Conservation (phyloP, 2,113 vertebrate genomes). For the Leucoraja erinaceus region DNA sequence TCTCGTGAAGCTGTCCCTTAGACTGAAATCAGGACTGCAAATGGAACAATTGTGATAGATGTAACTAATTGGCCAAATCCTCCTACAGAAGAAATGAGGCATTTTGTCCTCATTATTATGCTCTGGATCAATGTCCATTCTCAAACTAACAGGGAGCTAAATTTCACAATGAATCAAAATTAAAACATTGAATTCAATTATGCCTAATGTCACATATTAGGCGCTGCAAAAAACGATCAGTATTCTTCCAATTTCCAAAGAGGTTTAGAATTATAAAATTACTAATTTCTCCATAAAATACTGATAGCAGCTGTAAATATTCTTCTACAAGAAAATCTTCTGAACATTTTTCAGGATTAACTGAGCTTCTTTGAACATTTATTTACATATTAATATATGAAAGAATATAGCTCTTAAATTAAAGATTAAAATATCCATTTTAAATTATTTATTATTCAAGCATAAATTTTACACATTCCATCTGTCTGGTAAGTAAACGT, state of each 20-base stretch:
- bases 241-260: not conserved
- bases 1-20: not conserved
- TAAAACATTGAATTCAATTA: not conserved
- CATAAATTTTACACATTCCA: constrained; percentile 9
- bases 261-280: not conserved
- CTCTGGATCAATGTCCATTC: not conserved
- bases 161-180: constrained; percentile 10
- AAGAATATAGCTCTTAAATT: not conserved
- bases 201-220: not conserved
- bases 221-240: not conserved
- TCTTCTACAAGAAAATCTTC: not conserved
- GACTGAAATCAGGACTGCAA: not conserved
- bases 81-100: constrained; percentile 6
- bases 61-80: constrained; percentile 11
- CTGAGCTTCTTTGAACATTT: not conserved
- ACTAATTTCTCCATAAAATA: not conserved
- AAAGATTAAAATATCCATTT: constrained; percentile 22
- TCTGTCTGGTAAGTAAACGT: not conserved
- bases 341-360: not conserved
- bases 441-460: not conserved
- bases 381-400: not conserved
- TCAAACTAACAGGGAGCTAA: not conserved
- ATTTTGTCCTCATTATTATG: constrained; percentile 19
- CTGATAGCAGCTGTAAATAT: not conserved
- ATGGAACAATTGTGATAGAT: constrained; percentile 33